Evolutionary conservation across 2,797 vertebrate species (phyloP).

Genomic region (Enteromius trimaculatus): DNA sequence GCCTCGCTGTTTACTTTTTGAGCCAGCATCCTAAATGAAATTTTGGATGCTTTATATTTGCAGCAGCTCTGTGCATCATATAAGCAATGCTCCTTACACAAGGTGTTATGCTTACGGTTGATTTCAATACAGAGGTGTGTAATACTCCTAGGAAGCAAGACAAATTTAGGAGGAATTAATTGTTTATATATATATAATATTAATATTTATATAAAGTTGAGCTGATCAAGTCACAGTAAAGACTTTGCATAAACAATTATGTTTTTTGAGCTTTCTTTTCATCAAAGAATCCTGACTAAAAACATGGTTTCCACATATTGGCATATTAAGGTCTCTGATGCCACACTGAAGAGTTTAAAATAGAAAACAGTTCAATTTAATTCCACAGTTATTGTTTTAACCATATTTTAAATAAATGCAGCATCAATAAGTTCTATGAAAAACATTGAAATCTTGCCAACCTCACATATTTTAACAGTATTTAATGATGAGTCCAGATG

Average conservation of each 20-base stretch:
- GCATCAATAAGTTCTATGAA: background rate
- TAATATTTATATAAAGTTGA: background rate
- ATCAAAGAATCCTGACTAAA: background rate
- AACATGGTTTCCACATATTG: background rate
- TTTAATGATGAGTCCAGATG: background rate
- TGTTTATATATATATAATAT: background rate
- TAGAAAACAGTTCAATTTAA: background rate
- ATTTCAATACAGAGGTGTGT: background rate
- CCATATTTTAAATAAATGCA: background rate
- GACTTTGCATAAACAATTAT: background rate
- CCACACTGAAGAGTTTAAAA: background rate
- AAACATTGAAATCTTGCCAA: background rate
- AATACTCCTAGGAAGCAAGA: background rate
- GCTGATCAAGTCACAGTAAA: background rate
- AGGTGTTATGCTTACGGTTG: background rate
- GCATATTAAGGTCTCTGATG: background rate
- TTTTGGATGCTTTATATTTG: background rate
- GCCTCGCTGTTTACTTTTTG: slow-evolving; percentile 1
- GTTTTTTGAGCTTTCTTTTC: background rate
- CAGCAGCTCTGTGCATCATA: background rate
- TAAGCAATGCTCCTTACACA: background rate
- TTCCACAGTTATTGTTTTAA: background rate
- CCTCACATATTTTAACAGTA: background rate
- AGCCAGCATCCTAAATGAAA: background rate
- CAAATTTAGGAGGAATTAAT: background rate